A percentile compares a stretch with the other conserved stretches of the same genome.
These are phyloP conservation scores for Hephaestus fuliginosus DNA, from an alignment of 2,797 vertebrate genomes.

Conservation along the genomic window DNA sequence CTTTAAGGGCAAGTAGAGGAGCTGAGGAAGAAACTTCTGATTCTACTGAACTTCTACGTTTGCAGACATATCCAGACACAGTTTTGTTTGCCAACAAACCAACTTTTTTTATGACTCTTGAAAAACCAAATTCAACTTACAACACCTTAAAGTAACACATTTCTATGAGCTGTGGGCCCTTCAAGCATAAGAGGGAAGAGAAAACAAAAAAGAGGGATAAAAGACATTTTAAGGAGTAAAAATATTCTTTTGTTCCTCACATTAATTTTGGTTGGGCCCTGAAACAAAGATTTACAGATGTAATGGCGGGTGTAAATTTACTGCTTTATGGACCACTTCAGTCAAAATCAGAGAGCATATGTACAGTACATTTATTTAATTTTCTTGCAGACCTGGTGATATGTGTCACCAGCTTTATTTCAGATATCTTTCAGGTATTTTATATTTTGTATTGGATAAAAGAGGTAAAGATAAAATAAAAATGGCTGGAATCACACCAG, in stretches of 20 bases:
- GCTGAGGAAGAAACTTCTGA: neutral
- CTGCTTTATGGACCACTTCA: neutral
- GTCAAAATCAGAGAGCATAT: neutral
- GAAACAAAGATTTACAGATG: neutral
- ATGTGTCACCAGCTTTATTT: neutral
- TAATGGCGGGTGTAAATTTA: neutral
- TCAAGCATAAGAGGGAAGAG: neutral
- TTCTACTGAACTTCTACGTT: neutral
- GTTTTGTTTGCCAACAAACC: too few species aligned
- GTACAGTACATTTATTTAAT: neutral
- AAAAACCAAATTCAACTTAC: neutral
- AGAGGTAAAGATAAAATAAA: too few species aligned
- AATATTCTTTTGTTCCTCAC: neutral
- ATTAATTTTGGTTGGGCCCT: neutral
- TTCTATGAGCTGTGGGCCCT: neutral
- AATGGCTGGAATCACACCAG: too few species aligned
- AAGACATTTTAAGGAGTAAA: neutral
- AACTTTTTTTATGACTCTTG: neutral
- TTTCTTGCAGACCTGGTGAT: neutral
- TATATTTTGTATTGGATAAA: neutral
- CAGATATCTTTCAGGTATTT: neutral
- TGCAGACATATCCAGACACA: neutral
- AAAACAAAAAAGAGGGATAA: neutral
- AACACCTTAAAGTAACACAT: neutral
- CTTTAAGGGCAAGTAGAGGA: neutral